Evolutionary conservation across 2,888 invertebrate genomes (phyloP), one percentile per base, ranked within the genome.

Genomic region (Drosophila anceps): DNA sequence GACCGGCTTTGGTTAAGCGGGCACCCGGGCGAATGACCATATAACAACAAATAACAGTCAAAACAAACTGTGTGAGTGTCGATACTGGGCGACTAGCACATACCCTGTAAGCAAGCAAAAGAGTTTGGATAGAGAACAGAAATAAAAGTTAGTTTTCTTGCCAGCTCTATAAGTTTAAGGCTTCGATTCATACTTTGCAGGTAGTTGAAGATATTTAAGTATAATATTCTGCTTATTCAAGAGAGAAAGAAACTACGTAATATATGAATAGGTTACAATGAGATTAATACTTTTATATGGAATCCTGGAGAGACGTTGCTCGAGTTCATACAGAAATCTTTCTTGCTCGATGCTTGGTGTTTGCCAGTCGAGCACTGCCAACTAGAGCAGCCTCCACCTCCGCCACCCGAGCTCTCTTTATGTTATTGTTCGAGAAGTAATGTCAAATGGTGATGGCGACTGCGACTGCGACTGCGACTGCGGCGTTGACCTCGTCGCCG

Each of bases 41-140:
- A 85, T 82, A 85, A 82, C 82, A 81, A 73, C 69, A 82, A 85
- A 76, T 69, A 71, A 68, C 80, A 80, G 76, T 68, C 80, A 69
- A 54, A 39, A 39, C 27, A 39, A 27, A 37, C 18, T 33, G 13
- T 13, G 35, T 13, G 35, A 13, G n/a, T n/a, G 10, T 6, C 0
- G 12, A n/a, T 15, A 18, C 1, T 18, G 31, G 3, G 8, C 51
- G 51, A 33, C 51, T 50, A 1, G 4, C 12, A 20, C 20, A 33
- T 31, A 51, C 20, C 51, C 20, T 51, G 31, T 10, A n/a, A 3
- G n/a, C 12, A n/a, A 1, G 2, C 39, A 39, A 2, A 0, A 3
- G 18, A 41, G 18, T 13, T 13, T 13, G 0, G 12, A 33, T 10
- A 2, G 4, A 10, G 10, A 33, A 33, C 1, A 33, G 7, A 33